phyloP scores from a whole-genome alignment of 2,888 invertebrate species.

The Dryadula phaetusa region DNA sequence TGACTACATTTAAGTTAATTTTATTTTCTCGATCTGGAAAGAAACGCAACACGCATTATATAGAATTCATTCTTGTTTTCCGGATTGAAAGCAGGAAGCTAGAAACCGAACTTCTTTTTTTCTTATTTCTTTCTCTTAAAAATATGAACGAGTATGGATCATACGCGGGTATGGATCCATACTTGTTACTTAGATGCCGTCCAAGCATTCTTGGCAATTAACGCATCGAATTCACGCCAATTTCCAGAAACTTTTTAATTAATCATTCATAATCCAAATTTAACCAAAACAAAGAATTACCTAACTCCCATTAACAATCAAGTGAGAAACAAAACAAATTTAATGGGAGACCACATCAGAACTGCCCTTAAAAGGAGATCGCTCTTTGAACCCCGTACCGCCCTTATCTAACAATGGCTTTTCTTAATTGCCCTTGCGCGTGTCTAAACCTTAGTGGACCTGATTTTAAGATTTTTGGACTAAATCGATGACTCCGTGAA shows the following conservation, averaged over 20 bases:
- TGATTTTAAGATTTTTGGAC: slow-evolving; percentile 53
- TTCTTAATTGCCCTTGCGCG: slow-evolving; percentile 47
- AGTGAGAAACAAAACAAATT: slow-evolving; percentile 11
- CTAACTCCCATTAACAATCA: slow-evolving; percentile 14
- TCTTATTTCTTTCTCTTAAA: too few relatives aligned
- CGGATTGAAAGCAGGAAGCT: too few relatives aligned
- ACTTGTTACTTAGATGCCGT: too few relatives aligned
- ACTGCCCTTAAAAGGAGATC: slow-evolving; percentile 22
- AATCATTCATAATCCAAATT: background rate
- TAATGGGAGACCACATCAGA: slow-evolving; percentile 20
- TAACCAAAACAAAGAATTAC: background rate
- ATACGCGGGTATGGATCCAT: too few relatives aligned
- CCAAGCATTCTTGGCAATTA: too few relatives aligned
- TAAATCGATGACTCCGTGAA: slow-evolving; percentile 68
- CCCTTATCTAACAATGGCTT: slow-evolving; percentile 18
- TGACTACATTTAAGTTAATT: too few relatives aligned
- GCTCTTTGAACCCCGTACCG: slow-evolving; percentile 11
- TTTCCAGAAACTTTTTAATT: background rate
- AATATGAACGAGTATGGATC: too few relatives aligned
- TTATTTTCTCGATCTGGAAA: too few relatives aligned
- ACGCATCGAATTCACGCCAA: background rate
- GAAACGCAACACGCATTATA: too few relatives aligned
- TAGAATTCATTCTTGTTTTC: too few relatives aligned
- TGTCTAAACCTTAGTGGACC: slow-evolving; percentile 52
- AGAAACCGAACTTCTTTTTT: too few relatives aligned